Percentiles rank a stretch among this genome's conserved stretches.
Conservation (phyloP, 2,113 vertebrate species). For the Pithys albifrons region DNA sequence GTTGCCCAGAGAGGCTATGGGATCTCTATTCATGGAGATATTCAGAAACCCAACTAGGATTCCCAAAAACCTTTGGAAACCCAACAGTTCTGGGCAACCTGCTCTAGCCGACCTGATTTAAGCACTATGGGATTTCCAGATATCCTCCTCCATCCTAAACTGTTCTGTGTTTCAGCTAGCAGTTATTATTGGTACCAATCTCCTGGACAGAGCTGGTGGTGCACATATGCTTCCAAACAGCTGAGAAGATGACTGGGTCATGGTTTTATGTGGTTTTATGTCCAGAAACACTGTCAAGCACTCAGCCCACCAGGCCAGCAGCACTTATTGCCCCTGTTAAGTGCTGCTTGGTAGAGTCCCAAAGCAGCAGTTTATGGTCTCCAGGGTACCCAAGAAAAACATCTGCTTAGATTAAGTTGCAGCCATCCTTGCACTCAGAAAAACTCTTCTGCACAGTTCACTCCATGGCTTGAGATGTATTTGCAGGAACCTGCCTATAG, state of each 20-base stretch:
- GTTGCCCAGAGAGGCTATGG: not conserved
- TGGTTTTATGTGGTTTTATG: not conserved
- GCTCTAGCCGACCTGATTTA: not conserved
- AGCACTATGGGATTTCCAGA: not conserved
- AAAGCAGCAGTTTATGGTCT: not conserved
- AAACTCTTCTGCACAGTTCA: not conserved
- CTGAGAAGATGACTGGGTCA: not conserved
- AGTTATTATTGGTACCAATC: not conserved
- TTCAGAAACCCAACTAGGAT: not conserved
- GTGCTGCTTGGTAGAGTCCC: not conserved
- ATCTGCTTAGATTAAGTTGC: not conserved
- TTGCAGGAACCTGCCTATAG: not conserved
- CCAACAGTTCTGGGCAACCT: not conserved
- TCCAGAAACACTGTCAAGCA: not conserved
- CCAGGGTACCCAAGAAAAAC: not conserved
- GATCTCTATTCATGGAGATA: not conserved
- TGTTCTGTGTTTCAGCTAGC: not conserved
- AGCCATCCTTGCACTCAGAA: not conserved
- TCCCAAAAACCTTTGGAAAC: not conserved
- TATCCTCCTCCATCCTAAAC: not conserved
- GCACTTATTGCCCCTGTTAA: fast-evolving
- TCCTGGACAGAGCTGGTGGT: not conserved
- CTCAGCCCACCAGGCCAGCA: not conserved
- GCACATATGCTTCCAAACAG: fast-evolving
- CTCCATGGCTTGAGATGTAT: not conserved